Conservation (phyloP, 2,888 invertebrate species). For the Dicroscelio sp. region DNA sequence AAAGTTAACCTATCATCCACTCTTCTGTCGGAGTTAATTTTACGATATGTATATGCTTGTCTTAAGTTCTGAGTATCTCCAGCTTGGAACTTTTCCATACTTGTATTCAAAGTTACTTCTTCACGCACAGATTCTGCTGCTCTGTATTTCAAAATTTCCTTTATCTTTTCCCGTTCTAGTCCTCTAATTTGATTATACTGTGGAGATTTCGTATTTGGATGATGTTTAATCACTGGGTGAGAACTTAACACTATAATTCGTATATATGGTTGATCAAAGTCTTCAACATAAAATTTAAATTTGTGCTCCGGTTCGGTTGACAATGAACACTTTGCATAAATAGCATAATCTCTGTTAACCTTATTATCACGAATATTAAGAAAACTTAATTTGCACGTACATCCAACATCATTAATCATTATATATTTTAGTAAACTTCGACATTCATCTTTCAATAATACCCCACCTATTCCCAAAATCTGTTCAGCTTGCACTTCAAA, state of each 20-base stretch:
- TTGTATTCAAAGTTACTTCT: neutral
- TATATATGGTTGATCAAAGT: neutral
- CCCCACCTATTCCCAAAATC: no score
- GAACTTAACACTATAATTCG: neutral
- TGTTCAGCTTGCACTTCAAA: no score
- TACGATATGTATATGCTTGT: neutral
- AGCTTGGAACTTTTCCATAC: conserved; percentile 29
- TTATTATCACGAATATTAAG: neutral
- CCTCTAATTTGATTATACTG: conserved; percentile 22
- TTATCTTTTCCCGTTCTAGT: conserved; percentile 34
- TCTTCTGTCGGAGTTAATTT: conserved; percentile 57
- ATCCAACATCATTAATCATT: neutral
- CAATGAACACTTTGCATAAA: conserved; percentile 42
- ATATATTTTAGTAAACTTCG: neutral
- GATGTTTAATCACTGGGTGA: neutral
- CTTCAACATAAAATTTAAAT: conserved; percentile 38
- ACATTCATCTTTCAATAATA: neutral
- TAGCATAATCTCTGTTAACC: neutral
- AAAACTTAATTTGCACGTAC: conserved; percentile 31
- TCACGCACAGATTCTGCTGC: neutral
- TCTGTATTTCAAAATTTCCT: neutral
- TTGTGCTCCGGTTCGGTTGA: neutral
- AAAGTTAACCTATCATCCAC: conserved; percentile 4
- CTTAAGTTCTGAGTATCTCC: conserved; percentile 34
- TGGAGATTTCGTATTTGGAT: neutral